A percentile compares a stretch with the other conserved stretches of the same genome.
Evolutionary conservation across 2,113 vertebrate genomes (phyloP).

Genomic region (Saccopteryx leptura): DNA sequence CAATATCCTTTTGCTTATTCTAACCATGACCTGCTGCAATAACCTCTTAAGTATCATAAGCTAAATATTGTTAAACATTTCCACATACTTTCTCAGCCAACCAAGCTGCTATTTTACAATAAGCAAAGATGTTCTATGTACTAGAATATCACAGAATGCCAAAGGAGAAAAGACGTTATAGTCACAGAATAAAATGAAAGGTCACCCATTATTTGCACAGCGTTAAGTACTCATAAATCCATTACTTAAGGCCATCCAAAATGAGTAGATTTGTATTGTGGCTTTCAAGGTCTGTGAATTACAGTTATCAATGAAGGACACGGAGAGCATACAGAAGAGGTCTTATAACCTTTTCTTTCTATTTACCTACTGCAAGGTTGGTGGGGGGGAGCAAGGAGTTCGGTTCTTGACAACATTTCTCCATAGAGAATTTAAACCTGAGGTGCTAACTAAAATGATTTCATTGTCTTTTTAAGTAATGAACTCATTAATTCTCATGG

Average conservation of each 20-base stretch:
- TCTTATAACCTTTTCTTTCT: conserved; percentile 76
- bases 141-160: conserved; percentile 33
- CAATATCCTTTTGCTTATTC: conserved; percentile 29
- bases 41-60: conserved; percentile 12
- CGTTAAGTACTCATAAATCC: conserved; percentile 92
- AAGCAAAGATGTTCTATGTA: conserved; percentile 46
- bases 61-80: conserved; percentile 53
- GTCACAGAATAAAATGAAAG: conserved; percentile 71
- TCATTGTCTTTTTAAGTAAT: conserved; percentile 86
- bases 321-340: conserved; percentile 87
- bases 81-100: background rate
- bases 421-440: conserved; percentile 74
- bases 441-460: conserved; percentile 89
- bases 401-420: conserved; percentile 63
- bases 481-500: conserved; percentile 89
- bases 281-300: conserved; percentile 88
- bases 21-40: conserved; percentile 34
- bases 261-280: conserved; percentile 89
- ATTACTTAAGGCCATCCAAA: conserved; percentile 90
- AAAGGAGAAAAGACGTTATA: conserved; percentile 15
- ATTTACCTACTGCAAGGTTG: conserved; percentile 81
- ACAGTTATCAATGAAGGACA: conserved; percentile 91
- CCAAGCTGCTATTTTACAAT: conserved; percentile 21
- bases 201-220: conserved; percentile 86
- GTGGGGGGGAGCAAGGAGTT: background rate